Evolutionary conservation across 2,113 vertebrate genomes (phyloP), one percentile per base, ranked within the genome.

Genomic region (Origma solitaria): DNA sequence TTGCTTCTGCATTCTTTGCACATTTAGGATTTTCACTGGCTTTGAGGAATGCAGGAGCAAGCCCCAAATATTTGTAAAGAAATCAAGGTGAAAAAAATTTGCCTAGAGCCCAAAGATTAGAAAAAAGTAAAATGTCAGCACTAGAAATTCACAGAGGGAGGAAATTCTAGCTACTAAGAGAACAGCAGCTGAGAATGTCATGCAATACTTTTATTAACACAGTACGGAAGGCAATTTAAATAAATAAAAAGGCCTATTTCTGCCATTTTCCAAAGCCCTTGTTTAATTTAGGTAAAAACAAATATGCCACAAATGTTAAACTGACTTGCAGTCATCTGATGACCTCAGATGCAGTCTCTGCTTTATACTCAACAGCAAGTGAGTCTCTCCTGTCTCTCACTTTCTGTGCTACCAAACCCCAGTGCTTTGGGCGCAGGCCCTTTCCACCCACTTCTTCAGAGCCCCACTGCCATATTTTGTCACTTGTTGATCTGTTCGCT

Each of bases 101-200:
- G 90, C 90, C 79, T 90, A 68, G 58, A 86, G 92, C 76, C 68
- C 35, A 64, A 88, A 93, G 82, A 95, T 51, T 77, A 70, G 69
- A 79, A 95, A 92, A 75, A 75, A 77, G 22, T 58, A 70, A 95
- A 95, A 95, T 91, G 80, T 92, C 95, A 95, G 91, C 70, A 51
- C 58, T n/a, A 90, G 78, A 80, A 95, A 93, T 37, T 62, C 78
- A 81, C 42, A 77, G 61, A 87, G 69, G 49, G 53, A 90, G 71
- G 91, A 82, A 86, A 94, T 94, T 73, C 38, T 54, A 81, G 62
- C 90, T 94, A 57, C n/a, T 40, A 28, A 69, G 51, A 49, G 64
- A 90, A 37, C 16, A 77, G 78, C 75, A 76, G 38, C 71, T 73
- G 60, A 83, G 90, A 94, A 94, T 96, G 92, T 86, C 90, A 86